A percentile compares a stretch with the other conserved stretches of the same genome.
Conservation (phyloP, 2,797 vertebrate species). For the Apodemus agrarius region DNA sequence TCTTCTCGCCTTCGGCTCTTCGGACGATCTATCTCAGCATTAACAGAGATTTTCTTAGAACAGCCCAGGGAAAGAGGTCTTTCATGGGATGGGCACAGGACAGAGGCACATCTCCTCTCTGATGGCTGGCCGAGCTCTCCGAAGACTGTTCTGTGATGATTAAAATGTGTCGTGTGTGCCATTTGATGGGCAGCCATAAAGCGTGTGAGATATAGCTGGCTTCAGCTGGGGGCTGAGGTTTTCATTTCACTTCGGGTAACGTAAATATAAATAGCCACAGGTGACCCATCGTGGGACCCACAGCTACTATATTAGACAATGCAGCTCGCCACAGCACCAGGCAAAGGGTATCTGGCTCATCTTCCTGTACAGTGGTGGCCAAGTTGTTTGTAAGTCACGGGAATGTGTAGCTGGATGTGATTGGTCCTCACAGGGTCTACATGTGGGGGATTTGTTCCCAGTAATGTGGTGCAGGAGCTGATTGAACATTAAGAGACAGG, state of each 20-base stretch:
- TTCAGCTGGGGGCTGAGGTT: not conserved
- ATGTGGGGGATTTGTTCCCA: too few relatives aligned
- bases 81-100: not conserved
- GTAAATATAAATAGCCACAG: not conserved
- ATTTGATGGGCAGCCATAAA: not conserved
- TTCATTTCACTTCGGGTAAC: slow-evolving; percentile 10
- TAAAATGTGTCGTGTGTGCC: not conserved
- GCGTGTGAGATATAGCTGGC: not conserved
- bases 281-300: not conserved
- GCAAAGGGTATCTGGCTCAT: not conserved
- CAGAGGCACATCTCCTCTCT: not conserved
- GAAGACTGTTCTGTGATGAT: not conserved
- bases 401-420: not conserved
- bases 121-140: not conserved
- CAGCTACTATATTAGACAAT: not conserved
- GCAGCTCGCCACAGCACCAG: not conserved
- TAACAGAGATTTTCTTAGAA: not conserved
- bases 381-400: not conserved
- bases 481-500: not conserved
- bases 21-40: not conserved
- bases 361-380: not conserved
- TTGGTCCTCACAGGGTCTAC: not conserved
- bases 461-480: not conserved
- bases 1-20: not conserved
- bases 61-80: not conserved